Conservation (phyloP, 2,113 vertebrate species). For the Scortum barcoo region DNA sequence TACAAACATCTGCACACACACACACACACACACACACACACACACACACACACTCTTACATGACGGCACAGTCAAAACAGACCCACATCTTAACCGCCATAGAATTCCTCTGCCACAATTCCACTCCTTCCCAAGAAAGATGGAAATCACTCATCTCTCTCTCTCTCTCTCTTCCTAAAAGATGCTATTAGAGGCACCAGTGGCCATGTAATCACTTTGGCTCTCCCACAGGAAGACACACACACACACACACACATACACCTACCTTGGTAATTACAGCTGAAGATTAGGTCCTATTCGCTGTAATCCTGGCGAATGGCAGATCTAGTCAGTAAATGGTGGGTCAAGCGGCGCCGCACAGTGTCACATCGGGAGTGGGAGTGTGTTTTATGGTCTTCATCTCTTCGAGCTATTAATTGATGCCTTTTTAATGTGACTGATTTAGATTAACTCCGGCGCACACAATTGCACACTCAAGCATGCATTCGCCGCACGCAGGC, state of each 20-base stretch:
- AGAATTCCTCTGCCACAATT: slow-evolving; percentile 60
- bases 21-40: slow-evolving; percentile 18
- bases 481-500: slow-evolving; percentile 36
- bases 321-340: slow-evolving; percentile 63
- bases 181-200: slow-evolving; percentile 86
- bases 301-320: slow-evolving; percentile 64
- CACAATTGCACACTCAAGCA: slow-evolving; percentile 34
- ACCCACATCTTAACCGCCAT: slow-evolving; percentile 61
- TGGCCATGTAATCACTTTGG: slow-evolving; percentile 84
- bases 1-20: slow-evolving; percentile 56
- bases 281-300: slow-evolving; percentile 66
- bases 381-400: slow-evolving; percentile 23
- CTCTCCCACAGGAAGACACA: slow-evolving; percentile 77
- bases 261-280: slow-evolving; percentile 74
- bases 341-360: slow-evolving; percentile 57
- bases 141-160: slow-evolving; percentile 66
- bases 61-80: slow-evolving; percentile 64
- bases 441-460: slow-evolving; percentile 29
- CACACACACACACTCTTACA: slow-evolving; percentile 40
- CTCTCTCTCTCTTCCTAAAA: slow-evolving; percentile 68
- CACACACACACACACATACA: slow-evolving; percentile 47
- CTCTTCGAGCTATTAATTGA: slow-evolving; percentile 53
- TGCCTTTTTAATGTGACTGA: slow-evolving; percentile 57
- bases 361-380: slow-evolving; percentile 36
- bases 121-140: slow-evolving; percentile 64